Evolutionary conservation across 2,888 invertebrate genomes (phyloP).

Genomic region (Epsilonema sp.): DNA sequence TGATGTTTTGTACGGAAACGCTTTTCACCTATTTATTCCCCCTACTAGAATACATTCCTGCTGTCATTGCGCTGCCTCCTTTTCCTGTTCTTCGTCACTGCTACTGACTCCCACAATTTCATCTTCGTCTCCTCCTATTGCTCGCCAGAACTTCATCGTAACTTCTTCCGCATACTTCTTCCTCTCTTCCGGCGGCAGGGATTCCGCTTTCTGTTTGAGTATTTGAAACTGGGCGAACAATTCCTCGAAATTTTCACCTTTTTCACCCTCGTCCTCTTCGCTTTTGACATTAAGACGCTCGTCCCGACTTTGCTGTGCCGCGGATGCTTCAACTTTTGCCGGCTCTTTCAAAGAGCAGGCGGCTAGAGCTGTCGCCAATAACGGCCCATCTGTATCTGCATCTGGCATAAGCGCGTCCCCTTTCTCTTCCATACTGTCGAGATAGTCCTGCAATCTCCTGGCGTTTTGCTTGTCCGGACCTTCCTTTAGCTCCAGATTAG

Average conservation of each 20-base stretch:
- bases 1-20: too few relatives aligned
- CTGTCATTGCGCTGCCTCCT: too few relatives aligned
- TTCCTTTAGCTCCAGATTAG: conserved; percentile 45
- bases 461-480: background rate
- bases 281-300: too few relatives aligned
- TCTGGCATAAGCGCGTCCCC: background rate
- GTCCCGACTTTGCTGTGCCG: conserved; percentile 7
- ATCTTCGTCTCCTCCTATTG: conserved; percentile 48
- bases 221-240: conserved; percentile 45
- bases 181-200: conserved; percentile 43
- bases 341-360: background rate
- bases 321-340: conserved; percentile 4
- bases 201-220: conserved; percentile 46
- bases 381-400: background rate
- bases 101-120: conserved; percentile 45
- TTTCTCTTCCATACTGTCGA: conserved; percentile 14
- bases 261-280: conserved; percentile 10
- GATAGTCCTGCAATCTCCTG: conserved; percentile 5
- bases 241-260: conserved; percentile 39
- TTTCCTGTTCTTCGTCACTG: too few relatives aligned
- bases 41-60: too few relatives aligned
- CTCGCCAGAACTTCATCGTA: conserved; percentile 49
- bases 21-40: too few relatives aligned
- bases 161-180: conserved; percentile 48
- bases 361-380: too few relatives aligned